These are phyloP conservation scores for Pristionchus pacificus DNA, from an alignment of 1,140 invertebrate species.

Conservation along the genomic window DNA sequence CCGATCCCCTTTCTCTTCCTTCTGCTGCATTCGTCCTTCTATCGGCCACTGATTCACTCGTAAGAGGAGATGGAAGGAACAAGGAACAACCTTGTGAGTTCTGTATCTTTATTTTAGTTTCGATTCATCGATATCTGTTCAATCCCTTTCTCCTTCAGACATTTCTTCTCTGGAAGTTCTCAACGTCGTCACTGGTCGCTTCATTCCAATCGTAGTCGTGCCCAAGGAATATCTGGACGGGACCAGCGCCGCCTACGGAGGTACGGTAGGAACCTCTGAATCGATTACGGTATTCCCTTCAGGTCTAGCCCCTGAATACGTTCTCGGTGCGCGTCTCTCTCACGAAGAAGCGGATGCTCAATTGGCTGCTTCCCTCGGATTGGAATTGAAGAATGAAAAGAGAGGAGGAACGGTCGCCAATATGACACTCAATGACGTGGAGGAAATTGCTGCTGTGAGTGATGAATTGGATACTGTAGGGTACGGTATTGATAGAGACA, in stretches of 20 bases:
- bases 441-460: conserved; percentile 39
- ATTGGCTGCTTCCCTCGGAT: not conserved
- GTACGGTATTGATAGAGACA: no score
- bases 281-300: not conserved
- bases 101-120: no score
- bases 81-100: conserved; percentile 13
- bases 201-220: conserved; percentile 18
- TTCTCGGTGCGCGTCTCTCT: not conserved
- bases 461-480: not conserved
- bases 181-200: conserved; percentile 20
- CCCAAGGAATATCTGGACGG: conserved; percentile 1
- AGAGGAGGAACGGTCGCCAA: not conserved
- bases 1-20: conserved; percentile 11
- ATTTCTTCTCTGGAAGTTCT: conserved; percentile 14
- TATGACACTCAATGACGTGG: conserved; percentile 32
- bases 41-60: conserved; percentile 37
- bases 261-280: not conserved
- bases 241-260: not conserved
- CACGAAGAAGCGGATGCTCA: not conserved
- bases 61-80: conserved; percentile 6
- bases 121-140: not conserved
- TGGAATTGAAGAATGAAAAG: not conserved
- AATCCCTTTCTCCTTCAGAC: conserved; percentile 14
- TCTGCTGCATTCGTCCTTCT: conserved; percentile 46
- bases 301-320: not conserved